phyloP scores from a whole-genome alignment of 2,797 vertebrate genomes.

The Hylomyscus alleni region DNA sequence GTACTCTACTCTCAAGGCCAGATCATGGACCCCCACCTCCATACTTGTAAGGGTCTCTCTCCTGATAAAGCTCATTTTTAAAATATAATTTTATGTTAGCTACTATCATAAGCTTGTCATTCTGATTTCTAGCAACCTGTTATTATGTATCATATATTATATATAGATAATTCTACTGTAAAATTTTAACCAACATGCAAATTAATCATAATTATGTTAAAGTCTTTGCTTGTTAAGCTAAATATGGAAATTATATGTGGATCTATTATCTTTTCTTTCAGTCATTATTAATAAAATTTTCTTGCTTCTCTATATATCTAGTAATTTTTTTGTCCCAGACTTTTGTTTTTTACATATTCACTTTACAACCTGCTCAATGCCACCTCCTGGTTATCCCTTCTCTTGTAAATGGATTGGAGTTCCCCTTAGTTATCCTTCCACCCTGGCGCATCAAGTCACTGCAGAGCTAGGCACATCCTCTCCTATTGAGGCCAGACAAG shows the following conservation, averaged over 20 bases:
- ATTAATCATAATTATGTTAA: constrained; percentile 27
- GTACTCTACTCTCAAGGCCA: neutral
- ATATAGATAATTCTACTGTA: neutral
- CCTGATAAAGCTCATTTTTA: neutral
- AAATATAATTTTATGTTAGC: neutral
- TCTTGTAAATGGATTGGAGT: neutral
- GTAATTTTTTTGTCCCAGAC: constrained; percentile 5
- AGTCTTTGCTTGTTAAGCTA: neutral
- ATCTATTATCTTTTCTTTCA: neutral
- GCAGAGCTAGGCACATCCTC: neutral
- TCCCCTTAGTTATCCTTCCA: neutral
- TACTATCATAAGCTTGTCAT: neutral
- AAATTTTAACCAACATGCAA: neutral
- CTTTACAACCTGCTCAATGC: neutral
- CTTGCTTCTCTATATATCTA: constrained; percentile 8
- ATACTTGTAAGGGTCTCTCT: neutral
- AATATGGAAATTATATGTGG: neutral
- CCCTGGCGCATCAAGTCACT: neutral
- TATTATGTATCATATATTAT: neutral
- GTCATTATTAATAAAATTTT: neutral
- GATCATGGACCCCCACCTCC: neutral
- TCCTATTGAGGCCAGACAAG: neutral
- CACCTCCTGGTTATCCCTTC: neutral
- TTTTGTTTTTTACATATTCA: neutral
- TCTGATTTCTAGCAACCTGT: neutral